These are phyloP conservation scores for Lasioglossum marginatum DNA, from an alignment of 2,888 invertebrate genomes.

Conservation along the genomic window DNA sequence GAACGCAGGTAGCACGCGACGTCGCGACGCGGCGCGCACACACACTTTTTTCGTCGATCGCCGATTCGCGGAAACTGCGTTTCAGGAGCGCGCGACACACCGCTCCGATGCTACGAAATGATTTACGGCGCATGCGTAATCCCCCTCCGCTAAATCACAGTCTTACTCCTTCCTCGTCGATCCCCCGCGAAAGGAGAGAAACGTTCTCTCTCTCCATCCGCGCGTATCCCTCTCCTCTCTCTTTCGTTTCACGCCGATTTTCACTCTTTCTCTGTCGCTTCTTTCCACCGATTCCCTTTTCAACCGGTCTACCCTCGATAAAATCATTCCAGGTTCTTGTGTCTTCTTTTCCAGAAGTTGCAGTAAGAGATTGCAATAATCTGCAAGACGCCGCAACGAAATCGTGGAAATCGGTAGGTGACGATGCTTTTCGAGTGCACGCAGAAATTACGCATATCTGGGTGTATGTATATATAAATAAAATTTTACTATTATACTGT, in stretches of 20 bases:
- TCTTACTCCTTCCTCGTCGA: constrained; percentile 48
- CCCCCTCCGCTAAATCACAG: constrained; percentile 45
- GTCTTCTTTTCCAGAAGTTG: background rate
- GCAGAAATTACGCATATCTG: background rate
- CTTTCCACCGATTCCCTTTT: background rate
- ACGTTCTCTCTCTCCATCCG: constrained; percentile 6
- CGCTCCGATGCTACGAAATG: constrained; percentile 54
- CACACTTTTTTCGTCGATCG: constrained; percentile 79
- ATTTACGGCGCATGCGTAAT: constrained; percentile 76
- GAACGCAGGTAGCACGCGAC: constrained; percentile 61
- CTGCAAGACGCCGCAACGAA: background rate
- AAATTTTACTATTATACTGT: constrained; percentile 72
- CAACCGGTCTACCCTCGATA: background rate
- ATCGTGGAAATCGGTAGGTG: background rate
- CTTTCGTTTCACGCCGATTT: constrained; percentile 13
- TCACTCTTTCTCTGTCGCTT: constrained; percentile 1
- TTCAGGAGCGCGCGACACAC: constrained; percentile 76
- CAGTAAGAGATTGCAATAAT: too few relatives aligned
- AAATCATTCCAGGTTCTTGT: background rate
- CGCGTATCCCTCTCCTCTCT: background rate
- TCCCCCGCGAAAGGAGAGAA: background rate
- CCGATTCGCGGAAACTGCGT: constrained; percentile 84
- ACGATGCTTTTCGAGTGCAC: background rate
- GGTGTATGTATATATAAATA: constrained; percentile 69
- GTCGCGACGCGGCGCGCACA: constrained; percentile 53